Conservation (phyloP, 2,797 vertebrate species). For the Paratrypauchen microcephalus region DNA sequence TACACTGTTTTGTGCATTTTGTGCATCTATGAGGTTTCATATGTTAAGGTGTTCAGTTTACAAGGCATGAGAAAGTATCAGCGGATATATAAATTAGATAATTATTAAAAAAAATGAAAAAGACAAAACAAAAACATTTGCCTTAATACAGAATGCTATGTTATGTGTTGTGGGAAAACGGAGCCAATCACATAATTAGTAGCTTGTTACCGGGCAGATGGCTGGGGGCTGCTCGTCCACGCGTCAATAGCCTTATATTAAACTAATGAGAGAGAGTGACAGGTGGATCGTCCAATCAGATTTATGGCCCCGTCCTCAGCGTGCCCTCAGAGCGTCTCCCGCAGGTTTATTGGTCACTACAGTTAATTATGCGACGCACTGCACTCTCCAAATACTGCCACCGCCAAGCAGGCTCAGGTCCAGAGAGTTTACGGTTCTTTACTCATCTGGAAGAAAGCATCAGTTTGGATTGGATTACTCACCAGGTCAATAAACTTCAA, state of each 20-base stretch:
- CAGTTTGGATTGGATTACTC: not conserved
- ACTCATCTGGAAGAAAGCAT: not conserved
- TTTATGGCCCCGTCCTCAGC: not conserved
- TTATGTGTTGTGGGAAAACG: not conserved
- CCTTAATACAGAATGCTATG: not conserved
- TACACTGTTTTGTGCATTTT: too few species aligned
- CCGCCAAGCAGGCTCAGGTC: not conserved
- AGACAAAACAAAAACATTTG: not conserved
- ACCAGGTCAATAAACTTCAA: too few species aligned
- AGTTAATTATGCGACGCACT: not conserved
- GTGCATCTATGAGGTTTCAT: too few species aligned
- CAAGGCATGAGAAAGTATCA: too few species aligned
- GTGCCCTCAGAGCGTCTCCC: not conserved
- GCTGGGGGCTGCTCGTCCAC: not conserved
- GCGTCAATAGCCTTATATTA: not conserved
- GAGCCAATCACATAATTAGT: constrained; percentile 9
- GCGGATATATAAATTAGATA: not conserved
- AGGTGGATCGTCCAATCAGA: constrained; percentile 5
- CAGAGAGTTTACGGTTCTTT: not conserved
- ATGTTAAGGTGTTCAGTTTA: too few species aligned
- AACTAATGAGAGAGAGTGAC: constrained; percentile 5
- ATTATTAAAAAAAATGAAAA: not conserved
- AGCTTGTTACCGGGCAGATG: constrained; percentile 10
- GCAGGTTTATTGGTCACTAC: not conserved
- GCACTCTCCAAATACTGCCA: constrained; percentile 1